These are phyloP conservation scores for Cephus sareptanus DNA, from an alignment of 2,888 invertebrate genomes.

Conservation along the genomic window DNA sequence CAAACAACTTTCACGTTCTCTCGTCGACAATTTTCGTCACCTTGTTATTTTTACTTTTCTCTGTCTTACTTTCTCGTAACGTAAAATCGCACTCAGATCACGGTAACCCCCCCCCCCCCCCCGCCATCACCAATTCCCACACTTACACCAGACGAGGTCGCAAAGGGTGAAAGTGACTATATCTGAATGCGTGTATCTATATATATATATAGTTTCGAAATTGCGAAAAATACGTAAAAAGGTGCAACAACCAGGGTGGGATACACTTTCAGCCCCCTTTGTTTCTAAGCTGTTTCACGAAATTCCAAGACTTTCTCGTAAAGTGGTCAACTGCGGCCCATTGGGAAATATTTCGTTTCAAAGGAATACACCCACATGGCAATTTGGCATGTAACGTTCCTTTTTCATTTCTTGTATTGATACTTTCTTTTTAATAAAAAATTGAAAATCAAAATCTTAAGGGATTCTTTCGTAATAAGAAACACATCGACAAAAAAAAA, in stretches of 20 bases:
- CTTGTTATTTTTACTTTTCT: background rate
- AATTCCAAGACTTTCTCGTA: background rate
- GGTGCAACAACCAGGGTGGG: background rate
- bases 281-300: background rate
- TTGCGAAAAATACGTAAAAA: background rate
- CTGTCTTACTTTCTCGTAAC: background rate
- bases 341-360: background rate
- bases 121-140: too few species aligned
- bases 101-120: too few species aligned
- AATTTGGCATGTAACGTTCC: background rate
- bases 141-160: background rate
- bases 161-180: background rate
- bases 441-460: background rate
- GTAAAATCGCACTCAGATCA: background rate
- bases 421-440: background rate
- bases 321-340: background rate
- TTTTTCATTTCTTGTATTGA: background rate
- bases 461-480: background rate
- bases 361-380: background rate
- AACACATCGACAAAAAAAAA: background rate
- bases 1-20: background rate
- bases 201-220: background rate
- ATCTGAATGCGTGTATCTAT: background rate
- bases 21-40: background rate
- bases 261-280: background rate